These are phyloP conservation scores for Empidonax alnorum DNA, from an alignment of 2,113 vertebrate species.

Conservation along the genomic window DNA sequence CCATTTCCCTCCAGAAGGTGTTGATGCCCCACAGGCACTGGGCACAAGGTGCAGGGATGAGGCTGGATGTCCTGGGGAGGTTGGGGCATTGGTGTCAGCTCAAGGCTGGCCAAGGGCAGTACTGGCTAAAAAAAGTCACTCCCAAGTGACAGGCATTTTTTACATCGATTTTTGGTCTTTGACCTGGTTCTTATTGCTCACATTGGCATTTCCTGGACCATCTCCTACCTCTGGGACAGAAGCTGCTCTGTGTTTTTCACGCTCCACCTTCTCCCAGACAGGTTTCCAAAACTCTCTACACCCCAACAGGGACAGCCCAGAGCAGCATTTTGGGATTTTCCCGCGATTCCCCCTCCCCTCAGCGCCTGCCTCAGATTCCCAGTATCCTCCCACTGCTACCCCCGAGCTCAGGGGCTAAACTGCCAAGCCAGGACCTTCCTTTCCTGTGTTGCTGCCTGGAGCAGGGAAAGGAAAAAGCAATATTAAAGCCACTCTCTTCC, in stretches of 20 bases:
- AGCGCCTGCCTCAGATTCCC: neutral
- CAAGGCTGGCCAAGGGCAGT: neutral
- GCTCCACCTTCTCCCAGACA: neutral
- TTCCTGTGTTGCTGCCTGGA: neutral
- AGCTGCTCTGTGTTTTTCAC: neutral
- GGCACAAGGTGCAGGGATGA: neutral
- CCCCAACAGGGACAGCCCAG: neutral
- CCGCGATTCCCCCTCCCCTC: no score
- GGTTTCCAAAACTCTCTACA: neutral
- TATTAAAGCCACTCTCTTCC: neutral
- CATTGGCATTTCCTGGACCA: neutral
- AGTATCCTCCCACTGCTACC: neutral
- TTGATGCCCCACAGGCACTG: neutral
- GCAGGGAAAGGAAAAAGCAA: neutral
- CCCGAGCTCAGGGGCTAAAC: neutral
- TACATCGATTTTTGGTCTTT: neutral
- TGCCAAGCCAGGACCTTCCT: neutral
- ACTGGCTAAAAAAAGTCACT: neutral
- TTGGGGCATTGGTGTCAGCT: fast-evolving
- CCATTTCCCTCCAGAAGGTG: neutral
- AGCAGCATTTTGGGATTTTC: neutral
- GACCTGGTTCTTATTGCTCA: neutral
- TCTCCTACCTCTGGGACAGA: neutral
- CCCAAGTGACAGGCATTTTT: neutral
- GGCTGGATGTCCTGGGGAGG: neutral